phyloP scores from a whole-genome alignment of 2,888 invertebrate species.

The Trichacis sp. region DNA sequence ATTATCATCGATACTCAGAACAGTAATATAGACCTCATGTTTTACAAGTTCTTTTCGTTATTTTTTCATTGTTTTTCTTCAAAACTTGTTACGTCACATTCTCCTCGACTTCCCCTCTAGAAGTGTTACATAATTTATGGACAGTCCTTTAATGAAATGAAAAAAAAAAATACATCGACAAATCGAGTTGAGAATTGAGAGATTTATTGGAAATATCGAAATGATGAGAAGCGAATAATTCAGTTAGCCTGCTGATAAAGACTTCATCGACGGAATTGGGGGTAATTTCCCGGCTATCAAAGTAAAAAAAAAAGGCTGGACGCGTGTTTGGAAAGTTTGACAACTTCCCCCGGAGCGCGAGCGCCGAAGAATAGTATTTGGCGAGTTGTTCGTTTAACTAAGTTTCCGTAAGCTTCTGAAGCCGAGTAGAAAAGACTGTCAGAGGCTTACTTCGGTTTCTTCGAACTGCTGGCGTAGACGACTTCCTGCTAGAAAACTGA shows the following conservation, averaged over 20 bases:
- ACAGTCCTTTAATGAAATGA: too few species aligned
- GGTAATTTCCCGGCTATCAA: slow-evolving; percentile 33
- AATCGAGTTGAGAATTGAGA: background rate
- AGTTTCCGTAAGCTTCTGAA: slow-evolving; percentile 21
- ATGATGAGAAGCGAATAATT: background rate
- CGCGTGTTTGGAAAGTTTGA: slow-evolving; percentile 27
- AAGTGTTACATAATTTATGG: too few species aligned
- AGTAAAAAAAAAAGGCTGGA: slow-evolving; percentile 15
- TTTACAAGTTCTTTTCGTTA: too few species aligned
- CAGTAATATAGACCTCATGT: too few species aligned
- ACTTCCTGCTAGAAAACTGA: slow-evolving; percentile 13
- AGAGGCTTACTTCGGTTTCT: slow-evolving; percentile 22
- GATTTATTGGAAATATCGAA: background rate
- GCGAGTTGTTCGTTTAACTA: slow-evolving; percentile 25
- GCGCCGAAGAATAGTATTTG: slow-evolving; percentile 32
- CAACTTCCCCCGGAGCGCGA: slow-evolving; percentile 24
- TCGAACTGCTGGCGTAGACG: slow-evolving; percentile 22
- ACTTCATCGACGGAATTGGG: slow-evolving; percentile 18
- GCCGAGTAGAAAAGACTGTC: slow-evolving; percentile 13
- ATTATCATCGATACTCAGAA: too few species aligned
- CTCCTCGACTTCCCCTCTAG: too few species aligned
- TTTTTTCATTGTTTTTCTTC: too few species aligned
- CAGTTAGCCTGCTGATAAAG: background rate
- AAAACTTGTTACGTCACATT: too few species aligned
- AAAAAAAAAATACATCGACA: too few species aligned